phyloP scores from a whole-genome alignment of 2,888 invertebrate genomes.

The Dorcus parallelipipedus region DNA sequence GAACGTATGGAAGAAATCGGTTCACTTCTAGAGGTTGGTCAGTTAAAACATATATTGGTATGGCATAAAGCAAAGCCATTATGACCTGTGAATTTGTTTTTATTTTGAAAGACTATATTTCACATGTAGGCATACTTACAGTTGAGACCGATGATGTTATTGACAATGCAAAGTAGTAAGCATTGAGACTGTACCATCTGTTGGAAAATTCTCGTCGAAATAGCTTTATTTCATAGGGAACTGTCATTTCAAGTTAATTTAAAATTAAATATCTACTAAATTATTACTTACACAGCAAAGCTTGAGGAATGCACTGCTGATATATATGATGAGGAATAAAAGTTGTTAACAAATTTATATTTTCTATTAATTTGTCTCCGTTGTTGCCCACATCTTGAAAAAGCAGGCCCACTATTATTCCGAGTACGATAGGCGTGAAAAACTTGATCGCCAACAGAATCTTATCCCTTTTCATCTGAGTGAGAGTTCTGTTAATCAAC shows the following conservation, averaged over 20 bases:
- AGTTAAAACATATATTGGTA: too few species aligned
- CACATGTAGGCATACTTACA: constrained; percentile 47
- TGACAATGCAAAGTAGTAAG: constrained; percentile 69
- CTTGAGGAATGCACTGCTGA: constrained; percentile 12
- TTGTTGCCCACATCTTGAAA: constrained; percentile 13
- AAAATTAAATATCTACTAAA: background rate
- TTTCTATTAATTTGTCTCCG: background rate
- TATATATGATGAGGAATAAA: constrained; percentile 11
- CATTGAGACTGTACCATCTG: constrained; percentile 76
- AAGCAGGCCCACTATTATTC: constrained; percentile 1
- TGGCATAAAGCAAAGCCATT: too few species aligned
- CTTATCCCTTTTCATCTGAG: constrained; percentile 14
- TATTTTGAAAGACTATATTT: too few species aligned
- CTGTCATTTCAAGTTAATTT: constrained; percentile 47
- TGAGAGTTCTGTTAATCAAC: too few species aligned
- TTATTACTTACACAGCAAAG: constrained; percentile 12
- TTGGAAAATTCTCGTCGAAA: constrained; percentile 76
- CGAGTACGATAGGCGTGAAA: constrained; percentile 10
- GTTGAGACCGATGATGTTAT: constrained; percentile 72
- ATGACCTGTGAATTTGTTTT: too few species aligned
- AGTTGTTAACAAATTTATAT: constrained; percentile 5
- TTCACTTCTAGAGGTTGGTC: too few species aligned
- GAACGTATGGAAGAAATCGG: too few species aligned
- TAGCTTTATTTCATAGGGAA: constrained; percentile 72
- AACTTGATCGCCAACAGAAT: constrained; percentile 7